A percentile compares a stretch with the other conserved stretches of the same genome.
Conservation (phyloP, 30 jellyfish, hydroid and myxozoan species). For the Aurelia coerulea region DNA sequence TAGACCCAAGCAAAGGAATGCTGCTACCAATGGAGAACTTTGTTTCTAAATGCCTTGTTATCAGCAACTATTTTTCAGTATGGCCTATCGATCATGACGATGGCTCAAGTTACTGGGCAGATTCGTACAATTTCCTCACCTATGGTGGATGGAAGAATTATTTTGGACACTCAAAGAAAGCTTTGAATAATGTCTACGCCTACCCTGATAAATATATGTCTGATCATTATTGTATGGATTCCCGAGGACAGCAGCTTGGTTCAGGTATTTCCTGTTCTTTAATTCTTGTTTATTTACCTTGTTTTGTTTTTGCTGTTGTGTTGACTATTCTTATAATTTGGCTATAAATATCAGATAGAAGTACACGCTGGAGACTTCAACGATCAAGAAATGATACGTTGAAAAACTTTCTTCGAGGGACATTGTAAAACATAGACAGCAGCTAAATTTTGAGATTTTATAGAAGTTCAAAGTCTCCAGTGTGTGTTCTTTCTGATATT, state of each 20-base stretch:
- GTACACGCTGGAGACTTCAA: too few species aligned
- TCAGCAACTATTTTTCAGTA: slow-evolving; percentile 80
- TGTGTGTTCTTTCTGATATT: too few species aligned
- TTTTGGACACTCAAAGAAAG: slow-evolving; percentile 84
- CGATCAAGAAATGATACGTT: too few species aligned
- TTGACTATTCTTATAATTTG: not conserved
- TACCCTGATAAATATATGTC: slow-evolving; percentile 88
- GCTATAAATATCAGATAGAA: too few species aligned
- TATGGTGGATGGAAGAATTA: slow-evolving; percentile 96
- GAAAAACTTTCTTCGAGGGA: too few species aligned
- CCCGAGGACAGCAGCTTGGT: slow-evolving; percentile 91
- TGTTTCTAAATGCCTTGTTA: slow-evolving; percentile 64
- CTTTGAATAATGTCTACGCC: slow-evolving; percentile 74
- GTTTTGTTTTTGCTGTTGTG: not conserved
- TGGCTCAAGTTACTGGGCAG: slow-evolving; percentile 96
- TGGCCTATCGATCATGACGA: slow-evolving; percentile 99
- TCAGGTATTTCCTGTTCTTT: slow-evolving; percentile 15
- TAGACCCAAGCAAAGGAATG: slow-evolving; percentile 57
- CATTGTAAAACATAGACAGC: too few species aligned
- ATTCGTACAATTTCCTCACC: slow-evolving; percentile 76
- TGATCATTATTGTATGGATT: slow-evolving; percentile 71
- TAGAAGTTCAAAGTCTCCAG: too few species aligned
- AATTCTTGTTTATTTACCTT: not conserved
- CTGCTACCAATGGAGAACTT: slow-evolving; percentile 77
- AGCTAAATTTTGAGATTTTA: too few species aligned